Evolutionary conservation across 1,140 invertebrate genomes (phyloP).

Genomic region (Galleria mellonella): DNA sequence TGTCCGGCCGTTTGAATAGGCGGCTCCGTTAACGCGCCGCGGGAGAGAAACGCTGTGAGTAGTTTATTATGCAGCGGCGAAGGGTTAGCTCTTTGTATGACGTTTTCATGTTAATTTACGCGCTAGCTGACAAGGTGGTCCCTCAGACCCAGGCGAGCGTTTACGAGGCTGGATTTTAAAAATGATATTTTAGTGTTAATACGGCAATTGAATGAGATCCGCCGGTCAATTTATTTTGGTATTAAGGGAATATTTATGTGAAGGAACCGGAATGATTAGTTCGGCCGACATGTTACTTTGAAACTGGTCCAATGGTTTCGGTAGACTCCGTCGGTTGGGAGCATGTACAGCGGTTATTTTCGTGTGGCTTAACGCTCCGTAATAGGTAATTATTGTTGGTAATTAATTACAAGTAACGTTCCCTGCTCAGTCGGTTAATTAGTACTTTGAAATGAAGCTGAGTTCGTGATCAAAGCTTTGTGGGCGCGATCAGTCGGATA

Average conservation of each 20-base stretch:
- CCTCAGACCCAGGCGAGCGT: conserved; percentile 18
- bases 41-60: conserved; percentile 34
- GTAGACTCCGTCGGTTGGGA: background rate
- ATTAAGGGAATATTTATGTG: conserved; percentile 25
- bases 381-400: conserved; percentile 34
- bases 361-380: conserved; percentile 34
- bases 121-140: conserved; percentile 61
- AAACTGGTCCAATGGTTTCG: background rate
- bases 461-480: conserved; percentile 41
- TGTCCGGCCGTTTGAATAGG: conserved; percentile 58
- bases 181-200: conserved; percentile 67
- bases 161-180: conserved; percentile 37
- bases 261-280: conserved; percentile 10
- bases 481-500: conserved; percentile 19
- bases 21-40: conserved; percentile 42
- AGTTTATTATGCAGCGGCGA: conserved; percentile 53
- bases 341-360: conserved; percentile 29
- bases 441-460: conserved; percentile 18
- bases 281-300: conserved; percentile 1
- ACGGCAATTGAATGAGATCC: conserved; percentile 31
- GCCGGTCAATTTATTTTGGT: conserved; percentile 36
- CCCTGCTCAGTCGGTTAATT: conserved; percentile 35
- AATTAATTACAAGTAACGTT: conserved; percentile 36
- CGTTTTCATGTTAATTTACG: conserved; percentile 70
- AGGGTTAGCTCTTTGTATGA: conserved; percentile 66